phyloP scores from a whole-genome alignment of 1,140 invertebrate species.

The Atta texana region DNA sequence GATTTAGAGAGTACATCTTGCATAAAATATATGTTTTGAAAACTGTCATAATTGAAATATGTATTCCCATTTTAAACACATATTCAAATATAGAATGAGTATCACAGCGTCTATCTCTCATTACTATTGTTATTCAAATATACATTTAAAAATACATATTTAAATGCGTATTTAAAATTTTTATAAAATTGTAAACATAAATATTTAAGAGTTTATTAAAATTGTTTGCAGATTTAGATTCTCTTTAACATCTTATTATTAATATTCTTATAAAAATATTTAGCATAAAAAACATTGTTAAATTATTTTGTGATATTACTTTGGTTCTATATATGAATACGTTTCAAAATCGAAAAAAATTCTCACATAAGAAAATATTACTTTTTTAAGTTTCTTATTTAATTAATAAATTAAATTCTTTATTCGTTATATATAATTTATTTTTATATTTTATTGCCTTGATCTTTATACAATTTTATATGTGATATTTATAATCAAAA shows the following conservation, averaged over 20 bases:
- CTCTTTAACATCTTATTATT: no score
- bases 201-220: no score
- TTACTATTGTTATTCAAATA: neutral
- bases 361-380: neutral
- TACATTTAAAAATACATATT: neutral
- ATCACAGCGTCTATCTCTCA: no score
- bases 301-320: no score
- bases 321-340: no score
- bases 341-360: no score
- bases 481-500: neutral
- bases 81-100: neutral
- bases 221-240: no score
- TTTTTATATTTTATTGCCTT: neutral
- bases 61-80: neutral
- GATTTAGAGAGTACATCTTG: slow-evolving; percentile 46
- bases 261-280: no score
- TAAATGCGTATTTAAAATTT: neutral
- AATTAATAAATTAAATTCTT: neutral
- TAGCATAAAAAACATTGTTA: no score
- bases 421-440: neutral
- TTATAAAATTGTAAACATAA: neutral
- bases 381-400: neutral
- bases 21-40: neutral
- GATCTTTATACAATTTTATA: neutral
- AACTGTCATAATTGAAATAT: slow-evolving; percentile 1